These are phyloP conservation scores for Nemurella pictetii DNA, from an alignment of 2,888 invertebrate genomes.

Conservation along the genomic window DNA sequence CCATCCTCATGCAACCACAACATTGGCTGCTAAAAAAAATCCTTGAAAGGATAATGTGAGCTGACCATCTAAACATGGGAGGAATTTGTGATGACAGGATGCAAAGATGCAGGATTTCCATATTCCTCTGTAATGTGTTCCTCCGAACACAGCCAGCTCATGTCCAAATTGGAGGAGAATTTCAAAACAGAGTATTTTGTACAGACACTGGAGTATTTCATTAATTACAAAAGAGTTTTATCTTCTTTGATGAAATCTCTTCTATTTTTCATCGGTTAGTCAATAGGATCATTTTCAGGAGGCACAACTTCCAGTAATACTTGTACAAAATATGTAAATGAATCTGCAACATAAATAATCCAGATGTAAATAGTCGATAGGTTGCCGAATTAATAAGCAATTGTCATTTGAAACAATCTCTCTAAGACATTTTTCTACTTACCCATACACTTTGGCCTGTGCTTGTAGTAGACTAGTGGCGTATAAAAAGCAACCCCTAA, in stretches of 20 bases:
- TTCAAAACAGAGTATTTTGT: no score
- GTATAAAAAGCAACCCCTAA: slow-evolving; percentile 73
- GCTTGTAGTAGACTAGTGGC: slow-evolving; percentile 72
- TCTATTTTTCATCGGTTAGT: background rate
- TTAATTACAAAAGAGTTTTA: no score
- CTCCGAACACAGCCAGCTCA: no score
- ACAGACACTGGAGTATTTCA: no score
- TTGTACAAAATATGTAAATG: slow-evolving; percentile 67
- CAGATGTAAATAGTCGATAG: background rate
- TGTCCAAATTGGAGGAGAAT: no score
- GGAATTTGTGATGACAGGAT: no score
- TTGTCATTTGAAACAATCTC: background rate
- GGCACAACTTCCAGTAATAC: slow-evolving; percentile 70
- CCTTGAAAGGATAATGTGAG: no score
- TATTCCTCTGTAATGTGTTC: no score
- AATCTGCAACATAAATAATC: slow-evolving; percentile 60
- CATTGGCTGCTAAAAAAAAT: no score
- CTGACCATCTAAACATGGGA: no score
- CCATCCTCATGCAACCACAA: no score
- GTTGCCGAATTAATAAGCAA: background rate
- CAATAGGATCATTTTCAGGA: slow-evolving; percentile 51
- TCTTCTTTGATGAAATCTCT: background rate
- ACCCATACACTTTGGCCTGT: slow-evolving; percentile 66
- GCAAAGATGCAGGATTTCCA: no score
- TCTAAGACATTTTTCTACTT: slow-evolving; percentile 49